These are phyloP conservation scores for Lepidocolaptes lacrymiger DNA, from an alignment of 2,797 vertebrate species.

Conservation along the genomic window DNA sequence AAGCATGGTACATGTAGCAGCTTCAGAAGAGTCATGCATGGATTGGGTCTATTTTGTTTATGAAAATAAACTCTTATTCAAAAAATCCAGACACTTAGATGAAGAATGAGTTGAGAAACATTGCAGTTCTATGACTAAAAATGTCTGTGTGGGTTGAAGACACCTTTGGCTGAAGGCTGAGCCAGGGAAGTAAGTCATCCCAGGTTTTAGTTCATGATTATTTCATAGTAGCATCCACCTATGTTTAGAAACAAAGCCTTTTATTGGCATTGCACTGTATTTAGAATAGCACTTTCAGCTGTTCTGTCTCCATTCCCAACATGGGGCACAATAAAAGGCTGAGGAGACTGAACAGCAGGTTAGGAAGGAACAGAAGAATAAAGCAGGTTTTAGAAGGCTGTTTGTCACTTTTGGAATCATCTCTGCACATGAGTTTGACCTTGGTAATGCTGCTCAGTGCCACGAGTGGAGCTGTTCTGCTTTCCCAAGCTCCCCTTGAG, in stretches of 20 bases:
- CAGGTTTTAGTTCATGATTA: neutral
- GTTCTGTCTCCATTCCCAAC: neutral
- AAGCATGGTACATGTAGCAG: neutral
- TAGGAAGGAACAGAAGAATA: neutral
- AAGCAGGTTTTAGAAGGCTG: neutral
- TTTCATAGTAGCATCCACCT: neutral
- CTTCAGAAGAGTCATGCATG: neutral
- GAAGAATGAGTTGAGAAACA: neutral
- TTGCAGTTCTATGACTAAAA: neutral
- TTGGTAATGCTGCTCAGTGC: neutral
- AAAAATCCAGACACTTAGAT: neutral
- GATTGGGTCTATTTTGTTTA: neutral
- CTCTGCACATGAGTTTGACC: fast-evolving
- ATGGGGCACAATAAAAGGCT: neutral
- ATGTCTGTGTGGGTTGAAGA: neutral
- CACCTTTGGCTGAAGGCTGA: neutral
- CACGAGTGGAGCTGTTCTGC: neutral
- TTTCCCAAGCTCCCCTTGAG: neutral
- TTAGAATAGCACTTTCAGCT: neutral
- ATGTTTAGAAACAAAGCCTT: neutral
- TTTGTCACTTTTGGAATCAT: neutral
- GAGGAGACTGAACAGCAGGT: neutral
- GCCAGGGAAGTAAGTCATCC: neutral
- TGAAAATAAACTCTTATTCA: neutral
- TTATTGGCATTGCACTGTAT: neutral